Conservation (phyloP, 2,888 invertebrate genomes). For the Lasioglossum figueresi region DNA sequence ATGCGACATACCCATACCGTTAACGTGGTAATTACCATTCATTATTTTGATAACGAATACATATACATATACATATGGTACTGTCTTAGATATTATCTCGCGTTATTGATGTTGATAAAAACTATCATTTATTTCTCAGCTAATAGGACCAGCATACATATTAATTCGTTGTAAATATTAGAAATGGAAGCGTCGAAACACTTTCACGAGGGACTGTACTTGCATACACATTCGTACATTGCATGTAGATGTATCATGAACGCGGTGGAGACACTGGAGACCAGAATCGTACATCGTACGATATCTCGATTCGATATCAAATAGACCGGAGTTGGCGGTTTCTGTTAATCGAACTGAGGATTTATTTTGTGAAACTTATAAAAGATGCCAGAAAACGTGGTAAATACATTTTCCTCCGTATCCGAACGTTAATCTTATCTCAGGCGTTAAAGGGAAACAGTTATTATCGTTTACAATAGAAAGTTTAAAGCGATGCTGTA, state of each 20-base stretch:
- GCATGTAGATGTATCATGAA: slow-evolving; percentile 3
- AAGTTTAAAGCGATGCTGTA: slow-evolving; percentile 22
- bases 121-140: neutral
- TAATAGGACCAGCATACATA: no score
- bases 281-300: slow-evolving; percentile 17
- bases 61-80: no score
- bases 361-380: slow-evolving; percentile 40
- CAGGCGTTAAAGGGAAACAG: neutral
- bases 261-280: slow-evolving; percentile 7
- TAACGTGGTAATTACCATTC: no score
- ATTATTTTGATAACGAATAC: no score
- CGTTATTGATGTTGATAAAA: neutral
- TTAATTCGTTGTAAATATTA: neutral
- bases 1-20: no score
- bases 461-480: neutral
- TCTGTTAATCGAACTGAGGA: slow-evolving; percentile 53
- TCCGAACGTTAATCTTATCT: neutral
- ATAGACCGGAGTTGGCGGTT: slow-evolving; percentile 65
- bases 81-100: no score
- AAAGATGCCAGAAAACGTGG: slow-evolving; percentile 78
- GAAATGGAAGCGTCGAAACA: neutral
- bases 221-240: neutral
- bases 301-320: slow-evolving; percentile 50
- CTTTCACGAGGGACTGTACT: neutral
- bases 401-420: slow-evolving; percentile 58